Evolutionary conservation across 2,797 vertebrate genomes (phyloP), one percentile per base, ranked within the genome.

Genomic region (Phoxinus dragarum): DNA sequence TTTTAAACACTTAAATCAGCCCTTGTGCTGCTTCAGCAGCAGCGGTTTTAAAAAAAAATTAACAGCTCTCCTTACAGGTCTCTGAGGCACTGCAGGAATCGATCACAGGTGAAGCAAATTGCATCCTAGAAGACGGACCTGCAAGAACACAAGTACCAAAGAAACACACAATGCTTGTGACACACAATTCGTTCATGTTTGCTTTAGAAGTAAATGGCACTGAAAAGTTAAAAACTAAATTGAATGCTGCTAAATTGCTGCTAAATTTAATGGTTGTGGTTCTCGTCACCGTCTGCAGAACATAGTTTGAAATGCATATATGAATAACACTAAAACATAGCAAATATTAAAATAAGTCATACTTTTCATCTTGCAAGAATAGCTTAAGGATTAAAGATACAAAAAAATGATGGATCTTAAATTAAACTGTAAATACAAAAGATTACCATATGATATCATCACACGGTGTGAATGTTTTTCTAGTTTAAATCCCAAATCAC

Each of bases 1-100:
- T 84, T 88, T 86, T 80, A 87, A 89, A 89, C 79, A 82, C 86
- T 84, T 86, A 88, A 90, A 88, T 85, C 80, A 80, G 82, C 86
- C 44, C 38, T 44, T 77, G 44, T 80, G 74, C 85, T 81, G 84
- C 68, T 80, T 90, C 82, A 88, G 82, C 82, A 85, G 77, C 4
- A 67, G 64, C 27, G 27, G 27, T 27, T 84, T 71, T 12, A 9
- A 21, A 82, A 72, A 75, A 85, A 83, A 81, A 23, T 4, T 61
- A 44, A 73, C 84, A 74, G 67, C 36, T n/a, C 36, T 78, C 31
- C 67, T 82, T 78, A 79, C 87, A 86, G 40, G 19, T 38, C 61
- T 79, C 67, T 64, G 61, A 81, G 77, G 67, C 71, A 67, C 47
- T 77, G 64, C 80, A 82, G 61, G 75, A 89, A 89, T 85, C 54